Evolutionary conservation across 2,888 invertebrate genomes (phyloP).

Genomic region (Griposia aprilina): DNA sequence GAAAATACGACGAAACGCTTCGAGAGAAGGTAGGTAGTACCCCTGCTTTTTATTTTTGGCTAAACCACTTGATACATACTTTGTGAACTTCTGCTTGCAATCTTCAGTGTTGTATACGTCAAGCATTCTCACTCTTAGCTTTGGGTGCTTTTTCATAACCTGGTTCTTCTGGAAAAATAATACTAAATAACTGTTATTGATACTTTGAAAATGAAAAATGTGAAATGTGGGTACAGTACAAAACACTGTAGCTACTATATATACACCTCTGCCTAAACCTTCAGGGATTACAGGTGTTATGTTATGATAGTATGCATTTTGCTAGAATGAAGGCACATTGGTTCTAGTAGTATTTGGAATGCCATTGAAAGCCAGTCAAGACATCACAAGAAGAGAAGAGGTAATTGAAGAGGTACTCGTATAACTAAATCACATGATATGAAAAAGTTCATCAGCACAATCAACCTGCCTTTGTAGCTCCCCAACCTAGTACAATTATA

Average conservation of each 20-base stretch:
- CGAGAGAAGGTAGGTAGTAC: too few relatives aligned
- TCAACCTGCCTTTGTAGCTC: constrained; percentile 68
- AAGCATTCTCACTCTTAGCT: constrained; percentile 62
- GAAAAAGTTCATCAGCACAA: neutral
- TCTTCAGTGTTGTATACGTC: constrained; percentile 65
- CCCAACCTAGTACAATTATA: constrained; percentile 77
- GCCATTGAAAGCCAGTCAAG: neutral
- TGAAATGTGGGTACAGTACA: too few relatives aligned
- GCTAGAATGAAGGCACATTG: too few relatives aligned
- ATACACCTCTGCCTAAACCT: too few relatives aligned
- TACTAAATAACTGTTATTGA: neutral
- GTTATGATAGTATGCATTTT: too few relatives aligned
- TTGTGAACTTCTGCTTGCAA: constrained; percentile 71
- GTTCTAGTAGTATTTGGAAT: neutral
- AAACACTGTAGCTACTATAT: too few relatives aligned
- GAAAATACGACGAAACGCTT: too few relatives aligned
- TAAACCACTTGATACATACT: constrained; percentile 64
- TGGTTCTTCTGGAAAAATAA: constrained; percentile 37
- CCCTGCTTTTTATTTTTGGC: too few relatives aligned
- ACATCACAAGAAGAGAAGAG: too few relatives aligned
- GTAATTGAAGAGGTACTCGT: neutral
- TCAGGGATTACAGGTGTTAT: too few relatives aligned
- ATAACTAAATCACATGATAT: neutral
- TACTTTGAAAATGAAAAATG: too few relatives aligned
- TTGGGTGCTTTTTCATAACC: constrained; percentile 26